Evolutionary conservation across 2,797 vertebrate genomes (phyloP).

Genomic region (Rhabdophis nuchalis): DNA sequence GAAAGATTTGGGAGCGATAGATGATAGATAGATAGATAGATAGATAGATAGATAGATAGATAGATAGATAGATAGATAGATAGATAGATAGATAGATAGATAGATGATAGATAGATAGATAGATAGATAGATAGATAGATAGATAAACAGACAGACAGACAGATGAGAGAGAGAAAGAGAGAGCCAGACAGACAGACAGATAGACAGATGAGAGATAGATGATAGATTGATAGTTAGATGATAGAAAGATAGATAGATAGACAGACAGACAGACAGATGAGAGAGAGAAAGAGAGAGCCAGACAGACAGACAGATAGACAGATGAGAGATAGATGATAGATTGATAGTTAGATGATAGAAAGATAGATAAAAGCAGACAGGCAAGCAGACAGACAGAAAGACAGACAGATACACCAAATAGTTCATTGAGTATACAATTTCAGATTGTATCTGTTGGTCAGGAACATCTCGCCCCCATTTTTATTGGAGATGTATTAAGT

Average conservation of each 20-base stretch:
- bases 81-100: too few relatives aligned
- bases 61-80: not conserved
- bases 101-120: too few relatives aligned
- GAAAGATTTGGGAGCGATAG: not conserved
- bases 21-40: not conserved
- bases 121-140: too few relatives aligned
- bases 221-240: not conserved
- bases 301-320: rapidly evolving
- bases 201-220: not conserved
- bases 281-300: rapidly evolving
- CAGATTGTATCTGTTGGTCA: slow-evolving; percentile 43
- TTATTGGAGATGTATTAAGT: slow-evolving; percentile 38
- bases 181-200: not conserved
- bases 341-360: not conserved
- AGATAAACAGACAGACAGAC: not conserved
- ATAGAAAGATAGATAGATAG: rapidly evolving
- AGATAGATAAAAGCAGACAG: not conserved
- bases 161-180: not conserved
- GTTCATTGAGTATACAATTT: slow-evolving; percentile 50
- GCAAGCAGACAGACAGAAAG: not conserved
- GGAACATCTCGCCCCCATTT: not conserved
- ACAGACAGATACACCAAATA: slow-evolving; percentile 9
- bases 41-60: not conserved
- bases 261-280: rapidly evolving
- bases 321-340: too few relatives aligned